Percentiles rank a stretch among this genome's conserved stretches.
phyloP scores from a whole-genome alignment of 2,797 vertebrate species.

The Sebastes glaucus region DNA sequence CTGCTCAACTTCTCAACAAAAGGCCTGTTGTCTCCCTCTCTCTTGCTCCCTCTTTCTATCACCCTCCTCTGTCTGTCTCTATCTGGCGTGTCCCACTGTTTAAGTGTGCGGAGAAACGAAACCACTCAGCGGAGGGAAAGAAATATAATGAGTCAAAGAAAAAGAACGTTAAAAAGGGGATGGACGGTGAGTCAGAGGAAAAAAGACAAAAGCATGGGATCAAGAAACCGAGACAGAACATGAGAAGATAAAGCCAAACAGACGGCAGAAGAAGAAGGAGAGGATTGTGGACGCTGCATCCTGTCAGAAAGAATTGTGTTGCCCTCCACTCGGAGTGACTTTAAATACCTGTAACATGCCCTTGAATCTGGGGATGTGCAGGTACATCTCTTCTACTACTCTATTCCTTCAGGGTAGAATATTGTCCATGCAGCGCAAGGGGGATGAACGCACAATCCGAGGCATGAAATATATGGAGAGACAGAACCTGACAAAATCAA shows the following conservation, averaged over 20 bases:
- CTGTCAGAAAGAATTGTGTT: slow-evolving; percentile 58
- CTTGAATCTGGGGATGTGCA: slow-evolving; percentile 20
- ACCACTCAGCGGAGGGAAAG: slow-evolving; percentile 11
- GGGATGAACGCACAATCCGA: neutral
- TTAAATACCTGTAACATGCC: slow-evolving; percentile 71
- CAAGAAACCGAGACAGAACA: neutral
- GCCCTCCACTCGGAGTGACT: slow-evolving; percentile 47
- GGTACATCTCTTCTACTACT: slow-evolving; percentile 45
- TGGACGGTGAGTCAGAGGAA: neutral
- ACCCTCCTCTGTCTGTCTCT: slow-evolving; percentile 66
- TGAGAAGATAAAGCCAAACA: slow-evolving; percentile 28
- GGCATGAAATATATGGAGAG: slow-evolving; percentile 17
- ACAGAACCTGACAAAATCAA: too few species aligned
- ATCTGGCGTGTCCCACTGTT: slow-evolving; percentile 57
- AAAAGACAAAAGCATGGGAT: neutral
- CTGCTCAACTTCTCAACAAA: slow-evolving; percentile 86
- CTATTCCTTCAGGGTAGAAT: slow-evolving; percentile 30
- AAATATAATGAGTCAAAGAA: slow-evolving; percentile 27
- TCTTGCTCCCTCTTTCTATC: slow-evolving; percentile 68
- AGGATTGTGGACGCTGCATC: slow-evolving; percentile 48
- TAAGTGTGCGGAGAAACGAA: slow-evolving; percentile 55
- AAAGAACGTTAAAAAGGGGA: neutral
- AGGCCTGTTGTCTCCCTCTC: slow-evolving; percentile 87
- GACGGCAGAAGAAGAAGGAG: slow-evolving; percentile 26
- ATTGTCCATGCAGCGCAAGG: neutral